Conservation (phyloP, 2,113 vertebrate species). For the Megaceryle torquata region DNA sequence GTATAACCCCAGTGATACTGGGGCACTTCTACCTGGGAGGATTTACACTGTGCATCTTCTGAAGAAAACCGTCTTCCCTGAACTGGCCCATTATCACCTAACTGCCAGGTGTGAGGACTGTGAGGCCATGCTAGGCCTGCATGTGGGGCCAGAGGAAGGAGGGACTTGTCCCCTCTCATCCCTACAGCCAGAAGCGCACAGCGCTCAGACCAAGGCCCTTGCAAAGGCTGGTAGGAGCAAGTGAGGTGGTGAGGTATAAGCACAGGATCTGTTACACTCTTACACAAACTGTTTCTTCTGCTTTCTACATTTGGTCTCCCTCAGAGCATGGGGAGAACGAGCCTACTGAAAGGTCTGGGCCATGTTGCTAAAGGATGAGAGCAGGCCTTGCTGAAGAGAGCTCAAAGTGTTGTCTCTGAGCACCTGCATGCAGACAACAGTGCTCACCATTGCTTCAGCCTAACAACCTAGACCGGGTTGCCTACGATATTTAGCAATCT, state of each 20-base stretch:
- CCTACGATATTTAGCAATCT: background rate
- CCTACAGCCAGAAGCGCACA: background rate
- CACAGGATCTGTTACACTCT: background rate
- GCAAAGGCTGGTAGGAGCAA: fast-evolving
- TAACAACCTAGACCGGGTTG: background rate
- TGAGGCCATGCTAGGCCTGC: background rate
- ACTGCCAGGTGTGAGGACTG: background rate
- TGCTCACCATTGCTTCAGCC: background rate
- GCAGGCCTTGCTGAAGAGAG: background rate
- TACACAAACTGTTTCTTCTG: background rate
- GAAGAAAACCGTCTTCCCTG: background rate
- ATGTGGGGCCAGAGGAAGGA: too few relatives aligned
- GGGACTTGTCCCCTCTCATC: background rate
- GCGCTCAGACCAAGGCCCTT: background rate
- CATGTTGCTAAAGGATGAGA: background rate
- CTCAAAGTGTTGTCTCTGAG: background rate
- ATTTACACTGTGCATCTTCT: background rate
- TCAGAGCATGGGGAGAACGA: fast-evolving
- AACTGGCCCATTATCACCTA: background rate
- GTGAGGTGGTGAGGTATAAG: background rate
- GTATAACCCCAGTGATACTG: background rate
- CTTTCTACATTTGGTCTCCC: background rate
- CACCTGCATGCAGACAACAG: background rate
- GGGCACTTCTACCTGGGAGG: background rate
- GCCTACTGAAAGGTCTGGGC: background rate